phyloP scores from a whole-genome alignment of 1,140 invertebrate genomes.

The Melanaphis sacchari region DNA sequence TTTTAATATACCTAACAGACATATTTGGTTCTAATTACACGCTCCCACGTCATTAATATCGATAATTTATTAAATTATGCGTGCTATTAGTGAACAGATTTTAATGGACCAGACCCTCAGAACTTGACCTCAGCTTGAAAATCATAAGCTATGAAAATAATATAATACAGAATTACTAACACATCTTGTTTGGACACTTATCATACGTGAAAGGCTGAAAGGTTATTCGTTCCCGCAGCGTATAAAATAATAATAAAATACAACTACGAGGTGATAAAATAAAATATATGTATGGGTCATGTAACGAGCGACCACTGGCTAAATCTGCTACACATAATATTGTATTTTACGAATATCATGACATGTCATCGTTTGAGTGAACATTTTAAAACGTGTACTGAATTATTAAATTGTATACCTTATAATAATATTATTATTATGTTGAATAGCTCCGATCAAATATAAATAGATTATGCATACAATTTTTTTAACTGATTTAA shows the following conservation, averaged over 20 bases:
- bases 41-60: constrained; percentile 12
- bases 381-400: background rate
- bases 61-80: constrained; percentile 22
- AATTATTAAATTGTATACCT: background rate
- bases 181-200: background rate
- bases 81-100: background rate
- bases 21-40: background rate
- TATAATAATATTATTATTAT: background rate
- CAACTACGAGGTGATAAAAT: background rate
- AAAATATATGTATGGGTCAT: background rate
- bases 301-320: too few relatives aligned
- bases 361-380: background rate
- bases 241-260: constrained; percentile 7
- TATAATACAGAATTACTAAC: background rate
- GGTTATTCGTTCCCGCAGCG: background rate
- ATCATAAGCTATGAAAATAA: constrained; percentile 21
- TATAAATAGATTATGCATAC: too few relatives aligned
- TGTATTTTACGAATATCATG: background rate
- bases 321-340: background rate
- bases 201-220: constrained; percentile 32
- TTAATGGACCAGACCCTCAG: background rate
- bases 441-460: background rate
- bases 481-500: background rate
- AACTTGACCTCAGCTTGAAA: constrained; percentile 14
- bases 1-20: constrained; percentile 6